Base-by-base conservation (phyloP, 35 echinoderm and acorn worm genomes). In the Hemicentrotus pulcherrimus region DNA sequence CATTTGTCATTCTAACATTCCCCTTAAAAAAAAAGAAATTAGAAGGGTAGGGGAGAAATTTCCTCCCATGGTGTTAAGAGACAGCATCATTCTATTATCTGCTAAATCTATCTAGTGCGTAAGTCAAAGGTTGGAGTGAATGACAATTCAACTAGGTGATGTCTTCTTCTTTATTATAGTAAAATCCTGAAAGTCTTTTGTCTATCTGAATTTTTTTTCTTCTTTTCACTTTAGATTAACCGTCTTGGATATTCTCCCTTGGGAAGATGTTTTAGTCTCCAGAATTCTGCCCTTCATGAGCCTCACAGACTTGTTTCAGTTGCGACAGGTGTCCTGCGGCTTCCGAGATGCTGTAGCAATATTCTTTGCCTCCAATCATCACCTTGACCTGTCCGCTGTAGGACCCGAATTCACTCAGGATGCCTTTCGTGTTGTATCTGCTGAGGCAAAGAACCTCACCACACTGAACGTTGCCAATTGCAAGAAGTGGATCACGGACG, bases 401-500 rank as follows among this genome's bases (percentile, higher is more conserved):
- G 45, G 45, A 22, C 33, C n/a, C 14, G 33, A 61, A 47, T 47
- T 88, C 9, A 87, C 91, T 28, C 85, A 50, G 0, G 91, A 95
- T 24, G 96, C 96, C 2, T 97, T 97, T 71, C 46, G 70, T 31
- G 86, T 95, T 5, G 87, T 94, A 45, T 86, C 95, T 0, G 31
- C 30, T 18, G 70, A 94, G 15, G 47, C 91, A 1, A 89, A 91
- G 31, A 91, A 65, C 85, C 85, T 97, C 60, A 92, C 60, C 24
- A 94, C 70, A 24, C 89, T 97, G 47, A 91, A 88, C 5, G 32
- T 97, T 59, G 35, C 48, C 5, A 94, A 94, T 55, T 97, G 95
- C 86, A 97, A 95, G 71, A 59, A 94, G 47, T 96, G 96, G 96
- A 41, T 97, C 61, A 97, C 91, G 10, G 96, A 97, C 61, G 95